These are phyloP conservation scores for Drosophila hydei DNA, from an alignment of 1,140 invertebrate species.

Conservation along the genomic window DNA sequence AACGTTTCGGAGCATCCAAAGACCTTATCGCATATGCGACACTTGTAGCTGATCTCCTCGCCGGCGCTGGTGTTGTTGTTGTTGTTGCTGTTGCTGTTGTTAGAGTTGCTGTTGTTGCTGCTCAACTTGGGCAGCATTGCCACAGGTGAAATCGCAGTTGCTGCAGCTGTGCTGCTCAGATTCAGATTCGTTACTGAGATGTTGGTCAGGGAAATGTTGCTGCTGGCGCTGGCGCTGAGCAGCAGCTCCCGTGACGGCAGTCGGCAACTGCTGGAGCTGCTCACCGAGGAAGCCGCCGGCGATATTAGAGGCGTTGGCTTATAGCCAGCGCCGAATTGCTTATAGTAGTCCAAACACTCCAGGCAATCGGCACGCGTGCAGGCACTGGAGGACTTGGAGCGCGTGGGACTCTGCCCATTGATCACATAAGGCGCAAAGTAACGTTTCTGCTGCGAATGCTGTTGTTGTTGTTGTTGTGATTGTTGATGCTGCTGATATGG, in stretches of 20 bases:
- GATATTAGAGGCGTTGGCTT: constrained; percentile 61
- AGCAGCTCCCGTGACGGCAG: constrained; percentile 40
- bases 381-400: constrained; percentile 23
- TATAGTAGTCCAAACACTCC: constrained; percentile 72
- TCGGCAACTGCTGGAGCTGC: constrained; percentile 58
- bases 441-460: constrained; percentile 56
- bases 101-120: constrained; percentile 5
- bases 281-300: constrained; percentile 64
- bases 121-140: constrained; percentile 23
- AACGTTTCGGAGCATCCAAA: constrained; percentile 82
- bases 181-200: constrained; percentile 65
- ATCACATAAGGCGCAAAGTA: constrained; percentile 78
- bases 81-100: background rate
- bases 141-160: constrained; percentile 4
- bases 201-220: constrained; percentile 65
- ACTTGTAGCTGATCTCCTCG: constrained; percentile 80
- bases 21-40: constrained; percentile 80
- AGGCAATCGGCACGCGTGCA: constrained; percentile 63
- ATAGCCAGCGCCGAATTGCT: constrained; percentile 48
- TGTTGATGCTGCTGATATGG: constrained; percentile 55
- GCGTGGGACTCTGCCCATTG: constrained; percentile 42
- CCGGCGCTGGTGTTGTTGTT: constrained; percentile 26
- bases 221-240: constrained; percentile 26
- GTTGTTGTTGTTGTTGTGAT: constrained; percentile 35
- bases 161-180: constrained; percentile 37